phyloP scores from a whole-genome alignment of 2,113 vertebrate species.

The Labeo rohita region DNA sequence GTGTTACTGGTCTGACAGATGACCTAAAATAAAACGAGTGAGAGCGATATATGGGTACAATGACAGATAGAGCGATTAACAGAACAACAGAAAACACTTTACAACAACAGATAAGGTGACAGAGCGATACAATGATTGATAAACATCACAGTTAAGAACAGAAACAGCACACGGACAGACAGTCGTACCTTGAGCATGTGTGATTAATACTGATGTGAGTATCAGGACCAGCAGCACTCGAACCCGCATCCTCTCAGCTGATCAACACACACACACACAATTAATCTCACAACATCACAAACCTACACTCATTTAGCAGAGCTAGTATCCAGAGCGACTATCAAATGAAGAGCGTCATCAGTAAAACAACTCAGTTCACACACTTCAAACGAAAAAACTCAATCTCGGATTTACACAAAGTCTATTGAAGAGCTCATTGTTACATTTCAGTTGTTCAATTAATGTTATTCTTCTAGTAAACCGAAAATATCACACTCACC shows the following conservation, averaged over 20 bases:
- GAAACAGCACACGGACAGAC: too few relatives aligned
- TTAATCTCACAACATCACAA: too few relatives aligned
- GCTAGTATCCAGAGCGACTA: too few relatives aligned
- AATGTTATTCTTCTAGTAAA: neutral
- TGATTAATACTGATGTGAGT: slow-evolving; percentile 56
- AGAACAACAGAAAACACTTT: neutral
- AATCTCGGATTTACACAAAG: neutral
- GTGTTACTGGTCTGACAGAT: neutral
- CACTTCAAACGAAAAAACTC: neutral
- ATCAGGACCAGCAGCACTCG: slow-evolving; percentile 63
- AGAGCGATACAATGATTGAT: neutral
- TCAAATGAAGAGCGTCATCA: neutral
- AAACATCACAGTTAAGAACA: too few relatives aligned
- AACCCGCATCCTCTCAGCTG: slow-evolving; percentile 61
- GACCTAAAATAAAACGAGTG: neutral
- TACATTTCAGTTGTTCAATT: neutral
- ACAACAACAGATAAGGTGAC: neutral
- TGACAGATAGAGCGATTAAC: neutral
- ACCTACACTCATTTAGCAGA: neutral
- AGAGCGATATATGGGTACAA: neutral
- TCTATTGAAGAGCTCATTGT: neutral
- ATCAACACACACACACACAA: slow-evolving; percentile 3
- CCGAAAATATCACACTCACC: neutral
- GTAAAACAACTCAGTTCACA: neutral
- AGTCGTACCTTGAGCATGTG: slow-evolving; percentile 67